A percentile compares a stretch with the other conserved stretches of the same genome.
Evolutionary conservation across 2,888 invertebrate genomes (phyloP).

Genomic region (Stenodema calcarata): DNA sequence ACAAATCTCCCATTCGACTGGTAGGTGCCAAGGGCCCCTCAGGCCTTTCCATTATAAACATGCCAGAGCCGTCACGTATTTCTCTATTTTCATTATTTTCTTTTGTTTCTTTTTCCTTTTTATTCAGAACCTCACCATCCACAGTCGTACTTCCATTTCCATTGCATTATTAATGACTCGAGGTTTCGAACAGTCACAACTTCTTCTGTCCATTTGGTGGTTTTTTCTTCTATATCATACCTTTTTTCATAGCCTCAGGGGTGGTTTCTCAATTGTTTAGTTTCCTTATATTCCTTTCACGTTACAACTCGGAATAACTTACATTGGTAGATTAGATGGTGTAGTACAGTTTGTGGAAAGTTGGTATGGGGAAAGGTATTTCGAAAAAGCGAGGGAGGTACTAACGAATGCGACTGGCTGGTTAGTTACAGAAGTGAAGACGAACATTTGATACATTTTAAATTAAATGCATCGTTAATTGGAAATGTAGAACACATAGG

Average conservation of each 20-base stretch:
- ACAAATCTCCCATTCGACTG: constrained; percentile 48
- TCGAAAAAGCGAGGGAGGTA: neutral
- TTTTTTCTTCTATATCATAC: neutral
- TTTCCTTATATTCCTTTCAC: neutral
- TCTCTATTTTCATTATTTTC: constrained; percentile 46
- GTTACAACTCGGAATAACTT: neutral
- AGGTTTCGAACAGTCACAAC: constrained; percentile 36
- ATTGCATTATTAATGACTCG: constrained; percentile 46
- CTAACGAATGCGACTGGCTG: neutral
- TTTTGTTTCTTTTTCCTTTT: constrained; percentile 35
- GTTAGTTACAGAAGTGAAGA: no score
- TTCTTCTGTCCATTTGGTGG: constrained; percentile 14
- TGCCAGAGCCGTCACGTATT: constrained; percentile 43
- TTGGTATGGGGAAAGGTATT: neutral
- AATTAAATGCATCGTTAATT: no score
- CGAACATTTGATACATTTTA: no score
- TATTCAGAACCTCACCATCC: neutral
- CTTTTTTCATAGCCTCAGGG: neutral
- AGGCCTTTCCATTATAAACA: constrained; percentile 47
- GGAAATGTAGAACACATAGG: no score
- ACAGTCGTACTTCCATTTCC: constrained; percentile 35
- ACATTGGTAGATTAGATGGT: neutral
- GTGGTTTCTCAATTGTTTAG: constrained; percentile 2
- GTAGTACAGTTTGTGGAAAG: neutral
- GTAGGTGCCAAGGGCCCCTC: constrained; percentile 47